phyloP scores from a whole-genome alignment of 1,140 invertebrate species.

The Eulimnadia texana region DNA sequence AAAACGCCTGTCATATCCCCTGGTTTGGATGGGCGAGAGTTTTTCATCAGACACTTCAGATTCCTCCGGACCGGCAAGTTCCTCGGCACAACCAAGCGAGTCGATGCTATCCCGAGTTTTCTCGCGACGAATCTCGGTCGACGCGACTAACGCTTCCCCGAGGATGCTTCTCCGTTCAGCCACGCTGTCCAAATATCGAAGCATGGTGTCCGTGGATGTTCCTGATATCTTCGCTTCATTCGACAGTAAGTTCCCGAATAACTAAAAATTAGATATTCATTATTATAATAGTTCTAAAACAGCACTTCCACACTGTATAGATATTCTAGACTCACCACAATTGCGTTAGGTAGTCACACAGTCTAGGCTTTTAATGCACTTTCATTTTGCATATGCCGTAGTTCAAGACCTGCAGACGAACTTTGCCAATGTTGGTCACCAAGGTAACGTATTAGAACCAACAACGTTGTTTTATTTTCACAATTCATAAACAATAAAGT shows the following conservation, averaged over 20 bases:
- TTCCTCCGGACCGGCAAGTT: slow-evolving; percentile 33
- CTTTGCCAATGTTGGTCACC: too few relatives aligned
- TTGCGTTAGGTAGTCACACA: slow-evolving; percentile 31
- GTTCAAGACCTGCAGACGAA: too few relatives aligned
- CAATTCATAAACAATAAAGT: too few relatives aligned
- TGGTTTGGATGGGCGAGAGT: slow-evolving; percentile 73
- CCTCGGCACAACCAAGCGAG: slow-evolving; percentile 30
- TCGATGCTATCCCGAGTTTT: slow-evolving; percentile 77
- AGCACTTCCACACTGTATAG: background rate
- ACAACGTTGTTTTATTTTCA: too few relatives aligned
- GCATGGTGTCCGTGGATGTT: slow-evolving; percentile 85
- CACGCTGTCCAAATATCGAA: slow-evolving; percentile 42
- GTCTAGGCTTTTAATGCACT: slow-evolving; percentile 28
- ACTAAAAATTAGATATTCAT: background rate
- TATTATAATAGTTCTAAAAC: background rate
- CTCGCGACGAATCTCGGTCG: slow-evolving; percentile 45
- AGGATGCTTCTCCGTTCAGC: background rate
- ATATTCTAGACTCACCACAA: slow-evolving; percentile 9
- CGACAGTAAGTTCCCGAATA: slow-evolving; percentile 81
- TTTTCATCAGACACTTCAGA: slow-evolving; percentile 25
- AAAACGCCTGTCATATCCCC: slow-evolving; percentile 76
- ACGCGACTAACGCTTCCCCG: background rate
- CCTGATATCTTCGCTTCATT: slow-evolving; percentile 84
- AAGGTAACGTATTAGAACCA: too few relatives aligned
- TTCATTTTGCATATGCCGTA: slow-evolving; percentile 32